Evolutionary conservation across 1,140 invertebrate genomes (phyloP), one percentile per base, ranked within the genome.

Genomic region (Penaeus indicus): DNA sequence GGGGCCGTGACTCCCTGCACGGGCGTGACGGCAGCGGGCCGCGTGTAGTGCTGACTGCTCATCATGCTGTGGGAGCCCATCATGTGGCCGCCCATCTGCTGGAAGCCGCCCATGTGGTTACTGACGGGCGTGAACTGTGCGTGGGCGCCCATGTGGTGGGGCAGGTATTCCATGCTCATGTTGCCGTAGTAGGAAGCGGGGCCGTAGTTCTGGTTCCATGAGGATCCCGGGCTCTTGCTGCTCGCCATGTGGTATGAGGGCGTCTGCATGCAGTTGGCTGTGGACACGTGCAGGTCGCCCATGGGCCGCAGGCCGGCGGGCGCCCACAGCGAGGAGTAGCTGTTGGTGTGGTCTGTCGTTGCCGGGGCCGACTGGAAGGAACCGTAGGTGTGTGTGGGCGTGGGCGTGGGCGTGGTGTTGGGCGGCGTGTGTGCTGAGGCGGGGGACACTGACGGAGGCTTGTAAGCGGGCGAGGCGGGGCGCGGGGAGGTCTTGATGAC

Each of bases 101-200:
- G 84, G 77, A 90, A 86, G 25, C 84, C 85, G 16, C 88, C 67
- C 62, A 84, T 75, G 79, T 89, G 88, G 81, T 89, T 86, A 64
- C 81, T 75, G 64, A 90, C 85, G 67, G 83, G 87, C 25, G 82
- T 72, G 63, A 89, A 89, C 77, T 89, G 88, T 27, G 75, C 77
- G 84, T 91, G 90, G 27, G 90, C 63, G 64, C 60, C 60, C 86
- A 89, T 88, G 83, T 91, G 90, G 69, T 84, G 86, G 11, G 90
- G 87, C 18, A 90, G 85, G 77, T 90, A 90, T 19, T 90, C 91
- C 87, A 90, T 90, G 81, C 90, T 90, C 90, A 91, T 90, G 85
- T 91, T 91, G 85, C 90, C 89, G 85, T 91, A 91, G 69, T 91
- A 91, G 16, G 88, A 86, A 47, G 90, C 80, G n/a, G 91, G 79